These are phyloP conservation scores for Magallana nippona DNA, from an alignment of 2,888 invertebrate genomes.

Conservation along the genomic window DNA sequence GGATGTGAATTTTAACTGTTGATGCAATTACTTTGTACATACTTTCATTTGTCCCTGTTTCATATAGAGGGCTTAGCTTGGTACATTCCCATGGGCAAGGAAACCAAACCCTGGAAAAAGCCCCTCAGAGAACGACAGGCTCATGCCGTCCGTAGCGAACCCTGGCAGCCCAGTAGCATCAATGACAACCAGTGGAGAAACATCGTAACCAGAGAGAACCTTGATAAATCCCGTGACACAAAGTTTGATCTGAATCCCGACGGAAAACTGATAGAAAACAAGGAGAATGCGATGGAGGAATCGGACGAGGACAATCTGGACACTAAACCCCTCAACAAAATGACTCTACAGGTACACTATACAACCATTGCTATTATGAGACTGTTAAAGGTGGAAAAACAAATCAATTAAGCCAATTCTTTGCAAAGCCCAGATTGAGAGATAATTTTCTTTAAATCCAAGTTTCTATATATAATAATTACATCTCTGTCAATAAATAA, in stretches of 20 bases:
- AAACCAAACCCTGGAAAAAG: constrained; percentile 67
- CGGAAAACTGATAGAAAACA: constrained; percentile 58
- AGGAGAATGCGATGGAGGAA: constrained; percentile 51
- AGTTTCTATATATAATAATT: too few relatives aligned
- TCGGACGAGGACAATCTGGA: constrained; percentile 60
- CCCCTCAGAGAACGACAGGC: constrained; percentile 71
- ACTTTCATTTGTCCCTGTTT: neutral
- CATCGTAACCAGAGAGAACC: constrained; percentile 57
- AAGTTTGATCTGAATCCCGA: constrained; percentile 65
- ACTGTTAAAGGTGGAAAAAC: too few relatives aligned
- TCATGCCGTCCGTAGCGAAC: constrained; percentile 58
- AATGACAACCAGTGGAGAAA: constrained; percentile 59
- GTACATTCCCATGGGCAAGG: constrained; percentile 69
- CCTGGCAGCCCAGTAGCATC: constrained; percentile 63
- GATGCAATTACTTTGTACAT: too few relatives aligned
- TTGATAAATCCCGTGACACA: constrained; percentile 56
- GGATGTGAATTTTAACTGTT: too few relatives aligned
- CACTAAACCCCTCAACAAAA: constrained; percentile 60
- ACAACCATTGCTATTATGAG: too few relatives aligned
- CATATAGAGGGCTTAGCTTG: constrained; percentile 61
- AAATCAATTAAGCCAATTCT: too few relatives aligned
- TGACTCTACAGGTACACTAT: constrained; percentile 67
- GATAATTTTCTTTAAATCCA: too few relatives aligned
- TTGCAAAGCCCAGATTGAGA: too few relatives aligned
- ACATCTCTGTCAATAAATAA: too few relatives aligned